Evolutionary conservation across 2,797 vertebrate species (phyloP), one percentile per base, ranked within the genome.

Genomic region (Rhinophrynus dorsalis): DNA sequence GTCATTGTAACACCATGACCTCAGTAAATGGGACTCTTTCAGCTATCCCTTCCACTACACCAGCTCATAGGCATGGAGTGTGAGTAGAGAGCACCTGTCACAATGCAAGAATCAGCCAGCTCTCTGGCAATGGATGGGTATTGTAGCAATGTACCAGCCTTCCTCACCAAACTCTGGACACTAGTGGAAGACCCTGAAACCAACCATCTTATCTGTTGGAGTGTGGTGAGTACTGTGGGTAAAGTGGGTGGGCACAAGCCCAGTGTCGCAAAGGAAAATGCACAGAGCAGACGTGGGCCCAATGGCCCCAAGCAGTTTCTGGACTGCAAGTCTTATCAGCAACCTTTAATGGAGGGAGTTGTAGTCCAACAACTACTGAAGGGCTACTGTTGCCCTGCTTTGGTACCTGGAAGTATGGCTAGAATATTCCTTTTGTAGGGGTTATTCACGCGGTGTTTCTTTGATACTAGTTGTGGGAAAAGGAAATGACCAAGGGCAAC

Each of bases 101-200:
- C 47, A 44, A 73, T 73, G 69, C 68, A 73, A 35, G 69, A 73
- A 40, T 73, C 69, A 33, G 37, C 68, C 15, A 72, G 44, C 23
- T 55, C 68, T 52, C 71, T 50, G 47, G 61, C 26, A 20, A 54
- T 67, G 6, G 59, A 29, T 52, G 60, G 74, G 18, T 68, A 67
- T 23, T 74, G 50, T 3, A 89, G 86, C 10, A 95, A 92, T 74
- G 94, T 96, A 2, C 96, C 95, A 33, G 96, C 95, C n/a, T 98
- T 98, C 79, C 90, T 98, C 63, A 94, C 92, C 38, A 98, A 98
- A 76, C 90, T 98, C 6, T 98, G 95, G 95, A 97, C 93, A 4
- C 85, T 98, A 78, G 92, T 97, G 75, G 94, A 94, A 77, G 95
- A 98, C 77, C 94, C 93, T 1, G 93, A 96, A 59, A 97, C 96